phyloP scores from a whole-genome alignment of 2,888 invertebrate genomes.

The Cheilosia grossa region DNA sequence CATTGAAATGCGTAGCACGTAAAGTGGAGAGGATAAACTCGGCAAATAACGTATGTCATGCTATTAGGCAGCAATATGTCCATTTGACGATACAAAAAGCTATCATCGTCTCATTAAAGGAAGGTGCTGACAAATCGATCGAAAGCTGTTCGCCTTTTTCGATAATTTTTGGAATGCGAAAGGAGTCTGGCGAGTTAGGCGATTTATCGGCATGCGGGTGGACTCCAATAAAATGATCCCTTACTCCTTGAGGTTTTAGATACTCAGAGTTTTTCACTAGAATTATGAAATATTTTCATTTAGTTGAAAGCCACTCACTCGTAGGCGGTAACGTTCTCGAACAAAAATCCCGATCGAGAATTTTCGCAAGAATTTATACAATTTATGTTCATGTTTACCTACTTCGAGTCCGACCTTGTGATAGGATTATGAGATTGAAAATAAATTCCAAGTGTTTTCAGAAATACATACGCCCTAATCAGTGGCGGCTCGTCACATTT shows the following conservation, averaged over 20 bases:
- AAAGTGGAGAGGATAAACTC: constrained; percentile 26
- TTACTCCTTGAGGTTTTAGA: not conserved
- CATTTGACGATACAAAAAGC: constrained; percentile 49
- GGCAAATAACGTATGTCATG: constrained; percentile 47
- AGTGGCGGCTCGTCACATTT: too few species aligned
- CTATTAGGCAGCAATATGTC: constrained; percentile 61
- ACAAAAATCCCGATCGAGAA: too few species aligned
- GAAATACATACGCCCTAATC: too few species aligned
- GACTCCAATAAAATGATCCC: constrained; percentile 27
- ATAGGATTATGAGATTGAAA: too few species aligned
- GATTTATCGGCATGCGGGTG: constrained; percentile 41
- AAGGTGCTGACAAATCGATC: constrained; percentile 68
- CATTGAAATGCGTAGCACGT: constrained; percentile 64
- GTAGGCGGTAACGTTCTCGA: too few species aligned
- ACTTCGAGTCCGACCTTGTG: too few species aligned
- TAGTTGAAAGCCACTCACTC: too few species aligned
- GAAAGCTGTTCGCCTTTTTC: constrained; percentile 36
- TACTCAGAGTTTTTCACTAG: too few species aligned
- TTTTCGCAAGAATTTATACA: too few species aligned
- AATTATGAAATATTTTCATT: too few species aligned
- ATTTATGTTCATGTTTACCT: too few species aligned
- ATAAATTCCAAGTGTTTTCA: too few species aligned
- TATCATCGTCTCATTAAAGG: constrained; percentile 45
- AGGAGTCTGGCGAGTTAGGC: constrained; percentile 39
- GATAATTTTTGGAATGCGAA: not conserved